phyloP scores from a whole-genome alignment of 2,797 vertebrate genomes.

The Etheostoma nigrum region DNA sequence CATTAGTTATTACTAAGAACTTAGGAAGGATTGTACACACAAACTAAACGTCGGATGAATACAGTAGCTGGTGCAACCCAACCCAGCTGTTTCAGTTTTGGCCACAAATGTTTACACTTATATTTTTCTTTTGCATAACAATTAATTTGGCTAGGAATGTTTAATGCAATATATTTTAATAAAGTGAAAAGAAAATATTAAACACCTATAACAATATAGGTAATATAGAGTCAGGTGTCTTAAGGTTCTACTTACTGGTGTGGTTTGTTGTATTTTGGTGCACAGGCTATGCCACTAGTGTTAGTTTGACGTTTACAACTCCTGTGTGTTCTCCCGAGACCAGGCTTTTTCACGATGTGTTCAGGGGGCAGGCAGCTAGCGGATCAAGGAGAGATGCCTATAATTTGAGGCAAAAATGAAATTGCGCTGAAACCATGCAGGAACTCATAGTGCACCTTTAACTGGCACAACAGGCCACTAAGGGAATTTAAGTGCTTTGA shows the following conservation, averaged over 20 bases:
- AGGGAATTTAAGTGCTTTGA: constrained; percentile 28
- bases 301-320: no score
- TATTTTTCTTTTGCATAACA: constrained; percentile 5
- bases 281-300: no score
- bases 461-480: constrained; percentile 5
- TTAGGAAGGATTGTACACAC: no score
- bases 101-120: constrained; percentile 1
- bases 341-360: no score
- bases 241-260: neutral
- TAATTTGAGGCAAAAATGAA: no score
- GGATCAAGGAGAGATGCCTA: no score
- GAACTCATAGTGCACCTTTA: neutral
- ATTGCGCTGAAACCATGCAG: no score
- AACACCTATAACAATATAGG: constrained; percentile 18
- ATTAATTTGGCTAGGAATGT: constrained; percentile 18
- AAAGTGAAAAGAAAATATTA: constrained; percentile 27
- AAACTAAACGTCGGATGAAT: neutral
- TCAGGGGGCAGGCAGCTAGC: no score
- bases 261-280: no score
- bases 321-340: no score
- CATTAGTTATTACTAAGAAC: neutral
- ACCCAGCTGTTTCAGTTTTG: constrained; percentile 6
- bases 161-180: constrained; percentile 39
- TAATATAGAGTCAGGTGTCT: constrained; percentile 8
- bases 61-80: neutral